Evolutionary conservation across 2,888 invertebrate genomes (phyloP), one percentile per base, ranked within the genome.

Genomic region (Hydroisotoma schaefferi): DNA sequence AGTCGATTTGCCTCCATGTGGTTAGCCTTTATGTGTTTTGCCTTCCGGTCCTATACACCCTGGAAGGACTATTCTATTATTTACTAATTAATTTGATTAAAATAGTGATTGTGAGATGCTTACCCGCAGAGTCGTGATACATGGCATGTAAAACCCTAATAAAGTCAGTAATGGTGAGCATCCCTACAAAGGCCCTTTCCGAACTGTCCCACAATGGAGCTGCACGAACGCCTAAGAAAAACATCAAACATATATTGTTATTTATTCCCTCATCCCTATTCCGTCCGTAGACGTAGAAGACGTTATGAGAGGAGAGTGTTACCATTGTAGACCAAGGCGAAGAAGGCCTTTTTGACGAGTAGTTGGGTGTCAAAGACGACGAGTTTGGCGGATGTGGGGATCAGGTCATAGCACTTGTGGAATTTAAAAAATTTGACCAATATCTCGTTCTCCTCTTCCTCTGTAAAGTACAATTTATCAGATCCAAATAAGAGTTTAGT

Each of bases 361-460:
- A 99, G 84, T 78, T 95, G 92, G 47, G 98, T 99, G 81, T 99
- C 99, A 80, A 99, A 99, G 64, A 99, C 95, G 72, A 99, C 98
- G 77, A 99, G 83, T 81, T 99, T 99, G 73, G 97, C 95, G 75
- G 97, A 97, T 63, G 95, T 97, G 65, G 99, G 99, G 77, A 99
- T 97, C 79, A 99, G 85, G 83, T 99, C 99, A 82, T 99, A 99
- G 80, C 98, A 98, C 80, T 94, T 95, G 84, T 99, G 98, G 80
- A 95, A 97, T 80, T 94, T 93, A 87, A 99, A 98, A 84, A 99
- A 99, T 79, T 95, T 95, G 74, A 94, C 93, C 81, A 93, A 94
- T 76, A 95, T 94, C 81, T 94, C 92, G 76, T 92, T 91, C 80
- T 94, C 94, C 81, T 95, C 94, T 79, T 94, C 92, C 82, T 93